Evolutionary conservation across 1,140 invertebrate genomes (phyloP).

Genomic region (Euschistus heros): DNA sequence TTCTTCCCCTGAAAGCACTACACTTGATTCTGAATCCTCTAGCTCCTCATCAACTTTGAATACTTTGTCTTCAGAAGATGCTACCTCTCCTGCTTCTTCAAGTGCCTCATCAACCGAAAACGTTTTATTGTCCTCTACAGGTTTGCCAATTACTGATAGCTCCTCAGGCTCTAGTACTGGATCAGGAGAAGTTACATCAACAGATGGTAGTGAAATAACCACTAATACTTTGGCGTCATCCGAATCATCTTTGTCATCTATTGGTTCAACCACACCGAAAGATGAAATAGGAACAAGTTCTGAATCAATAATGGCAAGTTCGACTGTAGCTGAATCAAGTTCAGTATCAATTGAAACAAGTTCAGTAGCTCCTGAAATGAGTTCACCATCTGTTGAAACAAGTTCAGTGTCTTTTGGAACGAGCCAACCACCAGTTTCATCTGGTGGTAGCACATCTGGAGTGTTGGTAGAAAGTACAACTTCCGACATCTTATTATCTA

Average conservation of each 20-base stretch:
- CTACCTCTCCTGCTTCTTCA: constrained; percentile 27
- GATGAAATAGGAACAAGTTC: constrained; percentile 20
- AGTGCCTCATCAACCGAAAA: constrained; percentile 21
- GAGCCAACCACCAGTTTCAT: constrained; percentile 4
- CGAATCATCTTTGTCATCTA: constrained; percentile 22
- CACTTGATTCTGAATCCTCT: neutral
- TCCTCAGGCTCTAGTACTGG: too few species aligned
- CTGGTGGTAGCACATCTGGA: neutral
- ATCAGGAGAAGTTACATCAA: too few species aligned
- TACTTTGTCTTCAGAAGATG: constrained; percentile 1
- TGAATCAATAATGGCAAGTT: neutral
- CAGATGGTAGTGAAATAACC: neutral
- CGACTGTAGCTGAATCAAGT: neutral
- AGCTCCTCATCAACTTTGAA: constrained; percentile 24
- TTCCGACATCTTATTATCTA: neutral
- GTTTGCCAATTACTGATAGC: too few species aligned
- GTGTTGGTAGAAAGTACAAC: neutral
- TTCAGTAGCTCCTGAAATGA: neutral
- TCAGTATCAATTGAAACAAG: constrained; percentile 13
- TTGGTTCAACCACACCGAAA: neutral
- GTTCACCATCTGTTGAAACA: constrained; percentile 13
- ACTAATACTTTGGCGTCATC: neutral
- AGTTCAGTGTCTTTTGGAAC: too few species aligned
- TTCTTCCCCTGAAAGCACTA: neutral
- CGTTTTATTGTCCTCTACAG: too few species aligned